Evolutionary conservation across 2,888 invertebrate species (phyloP).

Genomic region (Heliconius ismenius): DNA sequence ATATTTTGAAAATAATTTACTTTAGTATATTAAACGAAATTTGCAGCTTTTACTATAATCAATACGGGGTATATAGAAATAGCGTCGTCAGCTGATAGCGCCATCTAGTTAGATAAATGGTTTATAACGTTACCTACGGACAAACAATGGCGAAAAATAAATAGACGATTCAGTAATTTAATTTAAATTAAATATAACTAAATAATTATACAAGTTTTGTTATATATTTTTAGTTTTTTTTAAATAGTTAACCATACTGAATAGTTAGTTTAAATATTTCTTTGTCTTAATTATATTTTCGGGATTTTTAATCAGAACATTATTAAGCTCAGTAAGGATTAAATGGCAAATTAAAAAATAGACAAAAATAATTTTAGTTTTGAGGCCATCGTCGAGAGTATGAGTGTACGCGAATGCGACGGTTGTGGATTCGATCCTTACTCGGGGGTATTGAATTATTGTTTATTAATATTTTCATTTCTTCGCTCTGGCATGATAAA

Average conservation of each 20-base stretch:
- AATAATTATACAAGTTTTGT: neutral
- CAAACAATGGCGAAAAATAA: conserved; percentile 5
- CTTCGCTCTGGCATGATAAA: too few species aligned
- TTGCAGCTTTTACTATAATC: conserved; percentile 24
- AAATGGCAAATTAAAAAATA: neutral
- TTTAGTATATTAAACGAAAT: conserved; percentile 7
- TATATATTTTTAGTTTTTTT: too few species aligned
- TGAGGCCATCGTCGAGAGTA: neutral
- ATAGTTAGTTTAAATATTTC: too few species aligned
- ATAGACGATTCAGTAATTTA: neutral
- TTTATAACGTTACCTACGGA: neutral
- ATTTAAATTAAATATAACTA: neutral
- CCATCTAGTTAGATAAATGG: conserved; percentile 18
- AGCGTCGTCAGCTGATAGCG: conserved; percentile 21
- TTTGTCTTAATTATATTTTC: too few species aligned
- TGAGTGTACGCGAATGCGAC: too few species aligned
- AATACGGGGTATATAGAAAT: conserved; percentile 26
- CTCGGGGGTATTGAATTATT: too few species aligned
- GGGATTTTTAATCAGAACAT: too few species aligned
- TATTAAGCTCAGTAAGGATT: neutral
- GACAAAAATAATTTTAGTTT: neutral
- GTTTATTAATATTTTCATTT: too few species aligned
- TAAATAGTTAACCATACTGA: too few species aligned
- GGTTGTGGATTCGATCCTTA: too few species aligned
- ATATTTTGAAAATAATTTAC: neutral